A percentile compares a stretch with the other conserved stretches of the same genome.
Evolutionary conservation across 2,113 vertebrate genomes (phyloP).

Genomic region (Centropus bengalensis): DNA sequence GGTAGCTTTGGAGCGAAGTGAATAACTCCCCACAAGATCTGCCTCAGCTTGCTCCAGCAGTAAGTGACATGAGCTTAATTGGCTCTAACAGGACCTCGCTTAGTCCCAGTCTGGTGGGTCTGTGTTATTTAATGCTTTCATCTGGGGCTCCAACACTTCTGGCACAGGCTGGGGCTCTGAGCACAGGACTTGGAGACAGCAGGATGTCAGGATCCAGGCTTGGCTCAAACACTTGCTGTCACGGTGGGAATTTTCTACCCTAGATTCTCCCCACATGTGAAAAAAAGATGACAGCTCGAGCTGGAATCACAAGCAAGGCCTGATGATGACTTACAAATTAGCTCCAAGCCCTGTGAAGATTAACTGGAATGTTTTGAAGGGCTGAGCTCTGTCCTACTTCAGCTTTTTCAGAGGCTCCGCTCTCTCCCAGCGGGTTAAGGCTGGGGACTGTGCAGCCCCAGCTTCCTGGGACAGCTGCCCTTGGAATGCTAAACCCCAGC

Average conservation of each 20-base stretch:
- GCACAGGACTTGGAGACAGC: not conserved
- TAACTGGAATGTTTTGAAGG: not conserved
- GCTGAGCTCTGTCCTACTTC: not conserved
- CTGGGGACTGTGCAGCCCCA: not conserved
- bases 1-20: not conserved
- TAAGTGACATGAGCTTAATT: not conserved
- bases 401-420: not conserved
- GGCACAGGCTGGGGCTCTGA: not conserved
- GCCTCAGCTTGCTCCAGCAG: not conserved
- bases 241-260: not conserved
- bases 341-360: not conserved
- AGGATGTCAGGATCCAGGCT: not conserved
- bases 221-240: not conserved
- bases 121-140: not conserved
- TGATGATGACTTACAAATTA: not conserved
- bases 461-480: not conserved
- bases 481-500: not conserved
- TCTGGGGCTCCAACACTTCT: not conserved
- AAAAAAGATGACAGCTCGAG: not conserved
- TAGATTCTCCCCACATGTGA: fast-evolving
- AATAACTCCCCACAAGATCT: not conserved
- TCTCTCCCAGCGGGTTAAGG: not conserved
- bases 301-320: not conserved
- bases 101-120: not conserved
- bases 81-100: not conserved